Evolutionary conservation across 2,113 vertebrate species (phyloP).

Genomic region (Procapra przewalskii): DNA sequence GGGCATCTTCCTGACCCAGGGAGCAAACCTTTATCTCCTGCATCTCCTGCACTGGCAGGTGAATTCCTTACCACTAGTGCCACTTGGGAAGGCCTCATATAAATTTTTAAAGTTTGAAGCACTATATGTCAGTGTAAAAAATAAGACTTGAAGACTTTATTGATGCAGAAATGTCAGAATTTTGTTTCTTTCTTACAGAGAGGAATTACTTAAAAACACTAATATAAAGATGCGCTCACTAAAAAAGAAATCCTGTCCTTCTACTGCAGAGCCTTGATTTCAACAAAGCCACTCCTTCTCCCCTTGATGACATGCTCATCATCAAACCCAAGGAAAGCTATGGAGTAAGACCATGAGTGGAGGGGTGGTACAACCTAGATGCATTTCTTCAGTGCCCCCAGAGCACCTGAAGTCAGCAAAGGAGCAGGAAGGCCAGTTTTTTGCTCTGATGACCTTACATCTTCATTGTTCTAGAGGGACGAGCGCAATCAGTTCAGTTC

Average conservation of each 20-base stretch:
- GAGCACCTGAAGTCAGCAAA: neutral
- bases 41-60: neutral
- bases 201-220: neutral
- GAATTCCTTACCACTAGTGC: neutral
- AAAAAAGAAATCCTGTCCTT: neutral
- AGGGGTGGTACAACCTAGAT: constrained; percentile 12
- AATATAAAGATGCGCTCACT: neutral
- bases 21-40: neutral
- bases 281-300: neutral
- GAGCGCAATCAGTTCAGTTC: neutral
- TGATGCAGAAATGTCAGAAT: neutral
- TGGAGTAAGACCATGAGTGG: neutral
- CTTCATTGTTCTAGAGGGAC: neutral
- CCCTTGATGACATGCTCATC: neutral
- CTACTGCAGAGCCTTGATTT: neutral
- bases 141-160: neutral
- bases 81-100: neutral
- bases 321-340: neutral
- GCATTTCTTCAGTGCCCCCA: neutral
- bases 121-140: neutral
- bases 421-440: neutral
- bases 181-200: constrained; percentile 12
- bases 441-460: neutral
- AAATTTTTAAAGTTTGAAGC: constrained; percentile 5
- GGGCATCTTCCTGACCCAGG: neutral